A percentile compares a stretch with the other conserved stretches of the same genome.
Evolutionary conservation across 30 jellyfish, hydroid and myxozoan genomes (phyloP).

Genomic region (Cassiopea andromeda): DNA sequence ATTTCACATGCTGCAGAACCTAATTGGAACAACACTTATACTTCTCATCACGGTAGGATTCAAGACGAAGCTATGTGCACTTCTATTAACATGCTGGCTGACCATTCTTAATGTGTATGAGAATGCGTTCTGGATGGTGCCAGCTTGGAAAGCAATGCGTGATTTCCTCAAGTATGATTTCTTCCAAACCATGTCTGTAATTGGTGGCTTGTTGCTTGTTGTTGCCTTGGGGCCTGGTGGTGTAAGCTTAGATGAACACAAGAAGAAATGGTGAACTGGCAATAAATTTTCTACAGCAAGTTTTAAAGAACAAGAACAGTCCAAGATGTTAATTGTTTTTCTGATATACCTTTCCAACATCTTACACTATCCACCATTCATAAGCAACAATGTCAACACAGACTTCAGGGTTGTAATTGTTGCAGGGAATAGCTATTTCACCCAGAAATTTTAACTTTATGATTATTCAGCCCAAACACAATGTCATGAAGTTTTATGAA

Average conservation of each 20-base stretch:
- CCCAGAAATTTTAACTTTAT: too few relatives aligned
- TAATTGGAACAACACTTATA: conserved; percentile 83
- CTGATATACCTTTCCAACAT: background rate
- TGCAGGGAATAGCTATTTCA: too few relatives aligned
- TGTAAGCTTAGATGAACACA: conserved; percentile 97
- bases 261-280: conserved; percentile 93
- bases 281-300: background rate
- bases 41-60: conserved; percentile 97
- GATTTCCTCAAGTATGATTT: conserved; percentile 98
- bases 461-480: too few relatives aligned
- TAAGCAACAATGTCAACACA: background rate
- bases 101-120: conserved; percentile 78
- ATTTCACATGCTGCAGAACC: conserved; percentile 90
- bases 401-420: too few relatives aligned
- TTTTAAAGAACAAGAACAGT: background rate
- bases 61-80: conserved; percentile 97
- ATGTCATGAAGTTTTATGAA: too few relatives aligned
- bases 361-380: background rate
- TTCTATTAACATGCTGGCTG: conserved; percentile 87
- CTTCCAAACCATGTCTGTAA: conserved; percentile 99
- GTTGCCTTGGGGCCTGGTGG: conserved; percentile 99
- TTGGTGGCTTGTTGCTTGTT: conserved; percentile 97
- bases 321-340: background rate
- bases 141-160: conserved; percentile 97
- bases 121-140: conserved; percentile 99